Base-by-base conservation (phyloP, 1,140 invertebrate genomes). In the Cydia strobilella region DNA sequence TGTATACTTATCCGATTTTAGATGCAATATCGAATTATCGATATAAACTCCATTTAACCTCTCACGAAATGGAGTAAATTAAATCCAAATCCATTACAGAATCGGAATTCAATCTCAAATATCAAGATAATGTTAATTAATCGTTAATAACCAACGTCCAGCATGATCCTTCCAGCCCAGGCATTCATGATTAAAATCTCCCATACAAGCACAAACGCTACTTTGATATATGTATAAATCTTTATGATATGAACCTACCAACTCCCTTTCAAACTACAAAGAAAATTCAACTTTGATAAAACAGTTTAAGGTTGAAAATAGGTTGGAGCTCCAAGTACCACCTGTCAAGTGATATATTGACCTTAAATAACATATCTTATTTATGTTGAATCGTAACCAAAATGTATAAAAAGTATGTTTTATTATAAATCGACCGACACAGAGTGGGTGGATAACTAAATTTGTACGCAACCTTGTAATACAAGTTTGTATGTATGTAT, bases 331-430 rank as follows among this genome's bases (percentile, higher is more conserved):
- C 82, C 86, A 78, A 88, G 85, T 90, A 93, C 91, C 91, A 93
- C 91, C 91, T 93, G 91, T 93, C 90, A 91, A 86, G 91, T 93
- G 90, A 93, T 90, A 90, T 93, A 93, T 90, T 88, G 86, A 81
- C 88, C 87, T 89, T 90, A 92, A 92, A 92, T 92, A 92, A 92
- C 90, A 90, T 91, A 93, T 93, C 91, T 93, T 91, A 93, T 93
- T 93, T 91, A 93, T 91, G 89, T 93, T 88, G 88, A 89, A 90
- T 91, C 87, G 84, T 82, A 90, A 91, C 89, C 84, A 90, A 92
- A 92, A 90, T 86, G 88, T 87, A 90, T 82, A 88, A 90, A 91
- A 91, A 88, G 80, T 69, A 81, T 81, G 87, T 90, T 86, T 89
- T 88, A 90, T 90, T 90, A 91, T 90, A 90, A 91, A 91, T 91